phyloP scores from a whole-genome alignment of 1,140 invertebrate species.

The Paralvinella palmiformis region DNA sequence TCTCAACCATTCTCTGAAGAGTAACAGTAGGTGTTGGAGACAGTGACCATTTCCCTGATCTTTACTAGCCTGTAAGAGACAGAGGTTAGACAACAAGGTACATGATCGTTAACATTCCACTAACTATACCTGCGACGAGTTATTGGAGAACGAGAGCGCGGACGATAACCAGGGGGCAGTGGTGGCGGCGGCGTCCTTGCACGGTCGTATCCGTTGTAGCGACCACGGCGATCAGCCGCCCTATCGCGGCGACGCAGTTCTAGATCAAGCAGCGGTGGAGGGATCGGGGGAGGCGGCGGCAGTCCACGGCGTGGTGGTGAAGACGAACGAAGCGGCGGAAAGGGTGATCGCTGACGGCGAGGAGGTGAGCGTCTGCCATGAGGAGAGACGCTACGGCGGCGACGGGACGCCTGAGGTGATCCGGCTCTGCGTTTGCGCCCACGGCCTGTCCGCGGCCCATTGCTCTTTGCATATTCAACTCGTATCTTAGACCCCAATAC shows the following conservation, averaged over 20 bases:
- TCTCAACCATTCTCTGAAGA: no score
- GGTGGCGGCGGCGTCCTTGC: background rate
- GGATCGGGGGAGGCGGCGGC: background rate
- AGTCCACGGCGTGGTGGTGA: background rate
- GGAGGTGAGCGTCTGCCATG: background rate
- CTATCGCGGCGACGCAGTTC: background rate
- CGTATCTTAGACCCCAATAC: slow-evolving; percentile 15
- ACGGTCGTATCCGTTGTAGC: background rate
- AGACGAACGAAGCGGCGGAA: background rate
- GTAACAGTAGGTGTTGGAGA: background rate
- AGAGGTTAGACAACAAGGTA: background rate
- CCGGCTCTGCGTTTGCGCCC: background rate
- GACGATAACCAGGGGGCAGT: background rate
- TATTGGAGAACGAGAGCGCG: background rate
- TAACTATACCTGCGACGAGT: background rate
- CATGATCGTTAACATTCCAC: background rate
- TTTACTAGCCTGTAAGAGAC: background rate
- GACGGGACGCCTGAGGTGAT: background rate
- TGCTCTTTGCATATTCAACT: slow-evolving; percentile 18
- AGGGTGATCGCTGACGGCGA: background rate
- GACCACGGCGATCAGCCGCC: background rate
- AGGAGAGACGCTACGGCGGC: background rate
- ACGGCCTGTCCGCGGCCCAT: slow-evolving; percentile 7
- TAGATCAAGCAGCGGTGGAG: background rate
- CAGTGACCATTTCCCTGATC: background rate